Base-by-base conservation (phyloP, 2,113 vertebrate genomes). In the Prolemur simus region DNA sequence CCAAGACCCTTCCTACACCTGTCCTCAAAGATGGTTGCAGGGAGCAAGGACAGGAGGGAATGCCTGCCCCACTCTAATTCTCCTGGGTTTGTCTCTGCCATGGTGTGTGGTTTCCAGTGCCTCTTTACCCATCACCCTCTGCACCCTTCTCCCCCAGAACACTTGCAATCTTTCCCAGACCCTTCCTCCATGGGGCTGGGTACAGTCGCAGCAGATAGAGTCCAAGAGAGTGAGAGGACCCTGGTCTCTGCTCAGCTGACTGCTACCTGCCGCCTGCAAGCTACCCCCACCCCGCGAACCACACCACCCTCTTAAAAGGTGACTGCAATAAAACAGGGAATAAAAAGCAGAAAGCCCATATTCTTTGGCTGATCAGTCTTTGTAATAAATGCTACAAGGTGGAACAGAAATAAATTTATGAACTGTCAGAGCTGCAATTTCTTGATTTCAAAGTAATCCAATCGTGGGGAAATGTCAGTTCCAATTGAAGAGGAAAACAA, bases 371-470 rank as follows among this genome's bases (percentile, higher is more conserved):
- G 81, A 96, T 94, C 87, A 93, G 68, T 77, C 64, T 89, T 94
- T 85, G 21, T 96, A 97, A 96, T 95, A 96, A 97, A 92, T 85
- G 21, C 52, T 97, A 88, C 34, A 94, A 73, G n/a, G 66, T 95
- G 58, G 89, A 98, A 84, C 32, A 96, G 95, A 94, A 66, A 94
- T 49, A 93, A 95, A 64, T 83, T 96, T 97, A 96, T 96, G 87
- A 94, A 96, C 82, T 93, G 64, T 89, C 77, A 76, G 34, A 94
- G 68, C 69, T 84, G 32, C 76, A 94, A 32, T 88, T 96, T 96
- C 71, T 76, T 12, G 74, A 60, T 97, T 98, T 96, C 58, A 85
- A 91, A 96, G 94, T 92, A 97, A 97, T 96, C 58, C 82, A 87
- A 18, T 97, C 56, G 11, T 85, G 97, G 23, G 45, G 66, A 92